phyloP scores from a whole-genome alignment of 2,113 vertebrate species.

The Zosterops lateralis region DNA sequence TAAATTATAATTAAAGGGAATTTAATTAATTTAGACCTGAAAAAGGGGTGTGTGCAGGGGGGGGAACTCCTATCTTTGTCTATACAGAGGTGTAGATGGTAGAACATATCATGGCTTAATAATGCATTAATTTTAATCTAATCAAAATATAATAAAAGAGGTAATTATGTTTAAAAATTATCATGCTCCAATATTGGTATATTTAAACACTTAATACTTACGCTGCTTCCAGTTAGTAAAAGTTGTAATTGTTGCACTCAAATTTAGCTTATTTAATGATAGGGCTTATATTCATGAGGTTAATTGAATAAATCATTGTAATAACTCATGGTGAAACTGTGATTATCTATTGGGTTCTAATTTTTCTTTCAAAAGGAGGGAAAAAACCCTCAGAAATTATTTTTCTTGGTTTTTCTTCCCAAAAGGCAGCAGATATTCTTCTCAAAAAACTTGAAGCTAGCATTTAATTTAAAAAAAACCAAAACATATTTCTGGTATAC shows the following conservation, averaged over 20 bases:
- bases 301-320: slow-evolving; percentile 80
- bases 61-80: slow-evolving; percentile 86
- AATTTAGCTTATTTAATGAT: slow-evolving; percentile 75
- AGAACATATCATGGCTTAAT: slow-evolving; percentile 87
- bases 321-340: slow-evolving; percentile 70
- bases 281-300: slow-evolving; percentile 67
- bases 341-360: slow-evolving; percentile 67
- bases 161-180: slow-evolving; percentile 92
- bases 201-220: slow-evolving; percentile 77
- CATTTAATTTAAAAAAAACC: not conserved
- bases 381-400: not conserved
- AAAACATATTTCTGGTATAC: not conserved
- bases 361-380: slow-evolving; percentile 55
- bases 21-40: slow-evolving; percentile 97
- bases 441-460: not conserved
- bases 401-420: slow-evolving; percentile 42
- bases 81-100: slow-evolving; percentile 89
- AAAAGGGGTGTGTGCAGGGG: slow-evolving; percentile 71
- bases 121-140: slow-evolving; percentile 95
- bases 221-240: slow-evolving; percentile 68
- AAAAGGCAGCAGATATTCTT: not conserved
- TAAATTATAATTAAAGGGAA: slow-evolving; percentile 94
- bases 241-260: slow-evolving; percentile 78
- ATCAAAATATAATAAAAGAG: slow-evolving; percentile 91
- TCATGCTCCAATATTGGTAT: slow-evolving; percentile 74